Conservation (phyloP, 2,113 vertebrate genomes). For the Istiophorus platypterus region DNA sequence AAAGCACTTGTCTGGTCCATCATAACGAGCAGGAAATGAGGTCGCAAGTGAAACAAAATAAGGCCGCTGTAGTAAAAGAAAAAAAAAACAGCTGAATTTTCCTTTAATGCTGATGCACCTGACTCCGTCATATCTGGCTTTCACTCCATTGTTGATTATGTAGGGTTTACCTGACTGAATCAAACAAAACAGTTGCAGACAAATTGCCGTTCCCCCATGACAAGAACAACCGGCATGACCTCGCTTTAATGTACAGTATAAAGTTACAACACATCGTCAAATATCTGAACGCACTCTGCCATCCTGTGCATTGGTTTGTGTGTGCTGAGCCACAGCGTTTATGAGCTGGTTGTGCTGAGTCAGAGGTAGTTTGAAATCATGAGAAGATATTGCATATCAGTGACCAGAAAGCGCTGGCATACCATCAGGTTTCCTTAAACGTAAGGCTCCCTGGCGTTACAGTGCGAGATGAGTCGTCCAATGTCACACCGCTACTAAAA, state of each 20-base stretch:
- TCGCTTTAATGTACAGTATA: conserved; percentile 44
- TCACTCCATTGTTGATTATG: conserved; percentile 18
- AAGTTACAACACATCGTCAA: conserved; percentile 45
- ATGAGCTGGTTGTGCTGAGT: conserved; percentile 87
- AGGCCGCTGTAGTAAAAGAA: not conserved
- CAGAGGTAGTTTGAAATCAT: conserved; percentile 95
- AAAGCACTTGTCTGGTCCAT: not conserved
- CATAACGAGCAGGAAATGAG: conserved; percentile 22
- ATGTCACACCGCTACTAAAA: conserved; percentile 83
- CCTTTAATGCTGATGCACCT: conserved; percentile 4
- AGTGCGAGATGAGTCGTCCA: conserved; percentile 82
- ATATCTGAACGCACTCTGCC: conserved; percentile 64
- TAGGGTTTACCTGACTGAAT: conserved; percentile 16
- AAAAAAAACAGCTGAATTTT: not conserved
- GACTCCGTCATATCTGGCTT: conserved; percentile 7
- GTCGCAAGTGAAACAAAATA: not conserved
- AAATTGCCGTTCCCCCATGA: conserved; percentile 16
- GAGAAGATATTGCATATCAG: conserved; percentile 89
- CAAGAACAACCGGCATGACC: conserved; percentile 42
- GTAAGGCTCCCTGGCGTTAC: conserved; percentile 64
- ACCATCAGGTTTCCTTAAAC: conserved; percentile 76
- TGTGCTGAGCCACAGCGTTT: conserved; percentile 88
- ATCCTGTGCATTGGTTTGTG: conserved; percentile 82
- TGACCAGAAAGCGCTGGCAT: conserved; percentile 87
- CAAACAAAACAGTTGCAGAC: conserved; percentile 25